Evolutionary conservation across 1,140 invertebrate species (phyloP).

Genomic region (Caenorhabditis briggsae): DNA sequence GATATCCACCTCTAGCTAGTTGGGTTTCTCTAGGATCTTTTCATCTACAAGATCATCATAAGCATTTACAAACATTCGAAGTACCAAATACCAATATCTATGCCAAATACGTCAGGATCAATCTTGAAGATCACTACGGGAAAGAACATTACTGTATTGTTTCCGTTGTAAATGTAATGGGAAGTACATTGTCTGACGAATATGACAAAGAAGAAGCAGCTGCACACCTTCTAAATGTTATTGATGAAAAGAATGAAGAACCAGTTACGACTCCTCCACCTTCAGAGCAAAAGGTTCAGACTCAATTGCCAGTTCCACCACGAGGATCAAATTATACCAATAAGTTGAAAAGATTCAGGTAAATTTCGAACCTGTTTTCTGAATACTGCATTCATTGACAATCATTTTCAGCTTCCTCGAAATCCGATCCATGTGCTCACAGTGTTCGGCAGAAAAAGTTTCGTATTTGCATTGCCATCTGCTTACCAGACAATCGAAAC

Average conservation of each 20-base stretch:
- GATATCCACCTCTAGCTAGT: slow-evolving; percentile 83
- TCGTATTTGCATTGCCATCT: slow-evolving; percentile 1
- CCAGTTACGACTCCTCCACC: slow-evolving; percentile 28
- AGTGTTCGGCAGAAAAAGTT: slow-evolving; percentile 9
- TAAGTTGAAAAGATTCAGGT: neutral
- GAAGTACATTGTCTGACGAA: slow-evolving; percentile 82
- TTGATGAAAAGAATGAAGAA: slow-evolving; percentile 51
- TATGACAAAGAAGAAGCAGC: slow-evolving; percentile 72
- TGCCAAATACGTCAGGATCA: slow-evolving; percentile 80
- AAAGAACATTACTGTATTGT: slow-evolving; percentile 97
- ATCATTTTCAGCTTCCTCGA: neutral
- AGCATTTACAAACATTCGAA: slow-evolving; percentile 87
- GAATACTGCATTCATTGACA: neutral
- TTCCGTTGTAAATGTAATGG: slow-evolving; percentile 90
- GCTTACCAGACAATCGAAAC: neutral
- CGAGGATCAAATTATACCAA: neutral
- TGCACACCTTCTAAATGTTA: slow-evolving; percentile 25
- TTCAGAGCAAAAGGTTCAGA: slow-evolving; percentile 16
- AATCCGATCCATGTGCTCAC: neutral
- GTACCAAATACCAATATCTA: slow-evolving; percentile 81
- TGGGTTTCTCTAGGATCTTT: slow-evolving; percentile 27
- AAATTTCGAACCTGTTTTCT: neutral
- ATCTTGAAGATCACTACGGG: slow-evolving; percentile 92
- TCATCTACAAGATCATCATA: slow-evolving; percentile 40
- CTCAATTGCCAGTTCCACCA: slow-evolving; percentile 22